Conservation (phyloP, 2,888 invertebrate species). For the Bruchidius siliquastri region DNA sequence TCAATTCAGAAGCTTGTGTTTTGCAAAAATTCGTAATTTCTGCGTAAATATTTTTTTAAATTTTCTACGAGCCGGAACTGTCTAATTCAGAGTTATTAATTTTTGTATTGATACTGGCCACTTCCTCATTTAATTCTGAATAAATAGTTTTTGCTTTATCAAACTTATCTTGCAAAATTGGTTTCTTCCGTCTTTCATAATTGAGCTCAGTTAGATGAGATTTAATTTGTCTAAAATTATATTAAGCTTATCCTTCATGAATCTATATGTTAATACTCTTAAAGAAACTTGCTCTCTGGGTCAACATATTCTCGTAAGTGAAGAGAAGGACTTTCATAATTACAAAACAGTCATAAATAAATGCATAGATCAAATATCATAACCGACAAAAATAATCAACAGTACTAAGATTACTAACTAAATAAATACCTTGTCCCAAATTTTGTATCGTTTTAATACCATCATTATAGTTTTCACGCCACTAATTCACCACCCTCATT, state of each 20-base stretch:
- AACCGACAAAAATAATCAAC: neutral
- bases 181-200: neutral
- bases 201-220: neutral
- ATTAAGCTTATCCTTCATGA: neutral
- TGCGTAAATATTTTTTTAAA: constrained; percentile 20
- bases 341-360: no score
- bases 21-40: neutral
- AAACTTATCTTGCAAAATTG: neutral
- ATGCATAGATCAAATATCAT: no score
- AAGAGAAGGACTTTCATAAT: neutral
- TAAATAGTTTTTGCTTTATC: neutral
- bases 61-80: neutral
- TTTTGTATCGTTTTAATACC: no score
- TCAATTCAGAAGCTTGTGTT: no score
- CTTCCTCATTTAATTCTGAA: neutral
- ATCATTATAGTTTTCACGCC: neutral
- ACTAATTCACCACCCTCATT: neutral
- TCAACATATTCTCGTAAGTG: neutral
- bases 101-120: neutral
- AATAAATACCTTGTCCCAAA: neutral
- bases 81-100: neutral
- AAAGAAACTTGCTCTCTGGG: no score
- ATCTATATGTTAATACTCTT: no score
- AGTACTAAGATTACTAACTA: neutral
- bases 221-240: neutral